Evolutionary conservation across 2,797 vertebrate species (phyloP), one percentile per base, ranked within the genome.

Genomic region (Chromis chromis): DNA sequence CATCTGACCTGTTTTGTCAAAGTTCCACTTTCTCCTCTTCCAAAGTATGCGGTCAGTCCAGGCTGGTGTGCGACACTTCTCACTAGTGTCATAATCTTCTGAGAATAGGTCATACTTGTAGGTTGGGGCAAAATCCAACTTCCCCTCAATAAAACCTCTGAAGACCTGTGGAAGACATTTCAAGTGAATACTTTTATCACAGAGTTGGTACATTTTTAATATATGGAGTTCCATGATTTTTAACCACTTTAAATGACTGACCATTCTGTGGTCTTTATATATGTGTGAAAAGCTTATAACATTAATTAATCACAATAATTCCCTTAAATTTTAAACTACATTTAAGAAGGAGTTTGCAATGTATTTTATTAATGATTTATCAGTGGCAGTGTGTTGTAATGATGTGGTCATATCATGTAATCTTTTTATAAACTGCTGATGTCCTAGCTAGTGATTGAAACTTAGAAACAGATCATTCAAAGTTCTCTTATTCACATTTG

Each of bases 41-140:
- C 98, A 99, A 52, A 99, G 96, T 50, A 99, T 95, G 19, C 98
- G 96, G 87, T 99, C 98, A 8, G 98, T 99, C 98, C 98, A 99
- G 0, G 98, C 98, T 0, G 98, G 98, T 0, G 98, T 99, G 48
- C 98, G 98, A 65, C 98, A 99, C 90, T 99, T 99, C 85, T 99
- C 98, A 52, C 98, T 99, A 73, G 98, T 99, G 91, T 99, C 98
- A 33, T 99, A 99, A 86, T 99, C 98, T 44, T 99, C 98, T 0
- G 98, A 99, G 94, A 99, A 99, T 69, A 99, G 94, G 90, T 99
- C 98, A 21, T 99, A 99, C 79, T 99, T 99, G 82, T 99, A 99
- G 0, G 98, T 99, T 6, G 98, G 98, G 56, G 98, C 96, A 90
- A 99, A 99, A 88, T 96, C 96, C 63, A 99, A 89, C 78, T 97